Conservation (phyloP, 2,113 vertebrate species). For the Desmodus rotundus region DNA sequence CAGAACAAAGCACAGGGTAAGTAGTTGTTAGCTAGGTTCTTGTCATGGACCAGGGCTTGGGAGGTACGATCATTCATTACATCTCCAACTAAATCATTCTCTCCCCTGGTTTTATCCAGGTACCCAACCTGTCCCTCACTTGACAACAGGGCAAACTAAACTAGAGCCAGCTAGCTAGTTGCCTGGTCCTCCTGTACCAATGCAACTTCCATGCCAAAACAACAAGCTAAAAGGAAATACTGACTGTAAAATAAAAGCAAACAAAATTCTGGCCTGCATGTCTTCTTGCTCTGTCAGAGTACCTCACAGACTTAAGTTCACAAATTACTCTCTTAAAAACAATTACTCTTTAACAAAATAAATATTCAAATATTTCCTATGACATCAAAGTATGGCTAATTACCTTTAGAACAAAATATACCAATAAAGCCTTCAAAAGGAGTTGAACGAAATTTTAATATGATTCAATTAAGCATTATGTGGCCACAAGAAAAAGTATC, state of each 20-base stretch:
- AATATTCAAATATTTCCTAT: neutral
- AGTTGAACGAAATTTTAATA: neutral
- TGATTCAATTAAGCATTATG: neutral
- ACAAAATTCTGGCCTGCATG: neutral
- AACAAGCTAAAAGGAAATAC: conserved; percentile 1
- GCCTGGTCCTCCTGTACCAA: neutral
- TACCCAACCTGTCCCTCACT: neutral
- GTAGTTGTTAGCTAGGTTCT: neutral
- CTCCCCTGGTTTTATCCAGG: neutral
- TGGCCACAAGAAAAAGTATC: neutral
- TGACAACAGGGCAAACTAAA: neutral
- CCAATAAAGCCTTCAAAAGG: neutral
- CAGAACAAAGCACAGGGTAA: neutral
- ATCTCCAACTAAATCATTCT: neutral
- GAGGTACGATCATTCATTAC: neutral
- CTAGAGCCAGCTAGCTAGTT: neutral
- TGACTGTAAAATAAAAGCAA: conserved; percentile 29
- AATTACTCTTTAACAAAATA: neutral
- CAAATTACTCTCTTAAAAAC: neutral
- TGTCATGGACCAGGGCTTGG: neutral
- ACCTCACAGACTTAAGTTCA: neutral
- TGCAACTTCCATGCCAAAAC: neutral
- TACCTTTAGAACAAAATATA: conserved; percentile 12
- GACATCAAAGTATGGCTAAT: neutral
- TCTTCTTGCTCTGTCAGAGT: neutral